Conservation (phyloP, 2,888 invertebrate species). For the Rhagophthalmus giganteus region DNA sequence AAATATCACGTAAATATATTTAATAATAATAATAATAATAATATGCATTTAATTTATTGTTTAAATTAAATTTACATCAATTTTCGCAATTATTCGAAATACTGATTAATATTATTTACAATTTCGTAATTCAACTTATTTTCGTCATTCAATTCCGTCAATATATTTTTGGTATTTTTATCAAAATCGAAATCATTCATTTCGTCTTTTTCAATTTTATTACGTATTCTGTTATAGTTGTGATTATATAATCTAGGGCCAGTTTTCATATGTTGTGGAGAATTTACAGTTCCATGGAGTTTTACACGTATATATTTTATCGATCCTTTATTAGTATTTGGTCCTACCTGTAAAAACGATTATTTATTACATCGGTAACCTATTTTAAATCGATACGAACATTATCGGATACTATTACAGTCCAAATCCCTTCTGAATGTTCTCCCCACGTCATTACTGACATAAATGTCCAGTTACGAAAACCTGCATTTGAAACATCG, state of each 20-base stretch:
- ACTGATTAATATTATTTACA: too few relatives aligned
- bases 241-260: constrained; percentile 61
- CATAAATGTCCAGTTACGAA: constrained; percentile 82
- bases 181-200: too few relatives aligned
- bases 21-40: too few relatives aligned
- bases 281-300: constrained; percentile 71
- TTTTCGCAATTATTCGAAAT: too few relatives aligned
- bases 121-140: too few relatives aligned
- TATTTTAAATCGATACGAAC: constrained; percentile 44
- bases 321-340: constrained; percentile 59
- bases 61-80: too few relatives aligned
- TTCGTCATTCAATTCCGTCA: too few relatives aligned
- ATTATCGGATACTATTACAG: constrained; percentile 56
- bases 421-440: constrained; percentile 72
- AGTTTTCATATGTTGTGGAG: constrained; percentile 65
- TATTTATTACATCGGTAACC: neutral
- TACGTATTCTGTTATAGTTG: constrained; percentile 53
- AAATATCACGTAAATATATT: too few relatives aligned
- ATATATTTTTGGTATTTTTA: too few relatives aligned
- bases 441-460: constrained; percentile 94
- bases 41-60: too few relatives aligned
- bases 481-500: constrained; percentile 73
- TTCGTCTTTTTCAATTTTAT: constrained; percentile 5
- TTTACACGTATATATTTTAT: constrained; percentile 64
- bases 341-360: constrained; percentile 40